These are phyloP conservation scores for Megaceryle alcyon DNA, from an alignment of 2,797 vertebrate genomes.

Conservation along the genomic window DNA sequence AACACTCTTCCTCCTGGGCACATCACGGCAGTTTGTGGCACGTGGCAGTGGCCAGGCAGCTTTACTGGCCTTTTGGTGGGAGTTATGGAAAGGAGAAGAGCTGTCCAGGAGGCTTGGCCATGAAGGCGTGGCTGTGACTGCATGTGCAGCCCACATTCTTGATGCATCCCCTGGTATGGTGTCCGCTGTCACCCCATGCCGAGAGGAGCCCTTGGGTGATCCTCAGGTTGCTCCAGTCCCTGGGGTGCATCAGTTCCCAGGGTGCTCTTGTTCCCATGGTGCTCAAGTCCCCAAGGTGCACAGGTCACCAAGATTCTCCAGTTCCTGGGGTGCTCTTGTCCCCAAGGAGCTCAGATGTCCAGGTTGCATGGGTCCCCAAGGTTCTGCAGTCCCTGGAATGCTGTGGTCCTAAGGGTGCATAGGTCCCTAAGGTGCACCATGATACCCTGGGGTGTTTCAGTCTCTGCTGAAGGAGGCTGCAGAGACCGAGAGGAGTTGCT, in stretches of 20 bases:
- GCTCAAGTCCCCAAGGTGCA: rapidly evolving
- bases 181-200: not conserved
- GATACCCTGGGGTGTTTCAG: not conserved
- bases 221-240: not conserved
- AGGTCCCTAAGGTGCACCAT: not conserved
- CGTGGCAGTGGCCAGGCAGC: rapidly evolving
- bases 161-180: rapidly evolving
- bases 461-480: not conserved
- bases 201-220: not conserved
- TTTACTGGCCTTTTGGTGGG: not conserved
- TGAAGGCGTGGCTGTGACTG: rapidly evolving
- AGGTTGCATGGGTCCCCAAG: not conserved
- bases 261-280: not conserved
- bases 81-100: not conserved
- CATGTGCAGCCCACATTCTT: not conserved
- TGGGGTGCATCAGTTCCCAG: rapidly evolving
- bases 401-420: rapidly evolving
- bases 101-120: not conserved
- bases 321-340: not conserved
- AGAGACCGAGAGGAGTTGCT: rapidly evolving
- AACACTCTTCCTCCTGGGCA: rapidly evolving
- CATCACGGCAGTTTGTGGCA: rapidly evolving
- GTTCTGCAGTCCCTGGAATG: not conserved
- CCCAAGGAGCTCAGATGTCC: rapidly evolving
- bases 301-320: not conserved